Base-by-base conservation (phyloP, 2,797 vertebrate species). In the Gephyroberyx darwinii region DNA sequence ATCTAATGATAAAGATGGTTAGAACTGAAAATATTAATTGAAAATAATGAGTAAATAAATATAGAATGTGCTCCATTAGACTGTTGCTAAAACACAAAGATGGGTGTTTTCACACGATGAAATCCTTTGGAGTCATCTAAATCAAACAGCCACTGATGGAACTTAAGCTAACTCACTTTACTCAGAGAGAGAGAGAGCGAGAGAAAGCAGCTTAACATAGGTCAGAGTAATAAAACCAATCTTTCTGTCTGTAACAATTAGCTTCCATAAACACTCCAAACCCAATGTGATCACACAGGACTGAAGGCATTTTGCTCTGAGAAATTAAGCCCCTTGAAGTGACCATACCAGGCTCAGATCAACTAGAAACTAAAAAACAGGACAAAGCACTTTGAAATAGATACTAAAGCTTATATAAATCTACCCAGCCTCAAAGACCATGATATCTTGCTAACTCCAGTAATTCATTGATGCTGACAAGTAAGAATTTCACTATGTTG, bases 381-480 rank as follows among this genome's bases (percentile, higher is more conserved):
- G 57, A 22, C 14, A 43, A n/a, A 16, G 37, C 35, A 41, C 13
- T 65, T 54, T 66, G 52, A 66, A 66, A 45, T 45, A 17, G 22
- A 66, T 43, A 37, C 51, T 41, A 43, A 5, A 26, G 57, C 19
- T 20, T 60, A 41, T 43, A 60, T 22, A 60, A 43, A 10, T 22
- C 19, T 22, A 41, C 35, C 1, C 12, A 16, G n/a, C 12, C 12
- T 26, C 39, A 60, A 60, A 45, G 10, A 19, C 35, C 39, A 26
- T 0, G 37, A 60, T 41, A 41, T 60, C 57, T 26, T 13, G 12
- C n/a, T 41, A 41, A 5, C 13, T 14, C 37, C 13, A 19, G 9
- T 35, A 35, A 30, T 13, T 56, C 14, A 67, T 67, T 33, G 14
- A 67, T 47, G 39, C n/a, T 67, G 52, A 56, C 65, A 56, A 7